A percentile compares a stretch with the other conserved stretches of the same genome.
These are phyloP conservation scores for Drosophila rufa DNA, from an alignment of 1,140 invertebrate species.

Conservation along the genomic window DNA sequence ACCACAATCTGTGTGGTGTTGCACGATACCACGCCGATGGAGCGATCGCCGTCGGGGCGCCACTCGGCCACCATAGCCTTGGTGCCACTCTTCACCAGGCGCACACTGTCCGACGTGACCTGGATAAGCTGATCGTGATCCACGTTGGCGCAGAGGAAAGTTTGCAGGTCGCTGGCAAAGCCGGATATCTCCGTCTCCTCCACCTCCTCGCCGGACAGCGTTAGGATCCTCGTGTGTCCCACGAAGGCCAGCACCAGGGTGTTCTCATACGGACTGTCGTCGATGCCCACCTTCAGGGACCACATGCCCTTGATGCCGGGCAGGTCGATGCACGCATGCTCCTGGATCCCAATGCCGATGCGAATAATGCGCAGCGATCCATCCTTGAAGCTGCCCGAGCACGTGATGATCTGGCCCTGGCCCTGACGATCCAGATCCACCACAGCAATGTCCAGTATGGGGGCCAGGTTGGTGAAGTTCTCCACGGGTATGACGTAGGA, in stretches of 20 bases:
- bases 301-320: constrained; percentile 99
- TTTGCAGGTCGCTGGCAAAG: constrained; percentile 96
- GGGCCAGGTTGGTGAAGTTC: constrained; percentile 98
- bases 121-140: constrained; percentile 88
- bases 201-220: constrained; percentile 96
- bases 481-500: constrained; percentile 98
- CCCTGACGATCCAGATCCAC: constrained; percentile 98
- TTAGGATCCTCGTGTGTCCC: constrained; percentile 95
- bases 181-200: constrained; percentile 97
- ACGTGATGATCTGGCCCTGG: constrained; percentile 99
- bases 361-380: constrained; percentile 98
- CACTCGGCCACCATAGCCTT: constrained; percentile 92
- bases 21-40: constrained; percentile 95
- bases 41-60: constrained; percentile 90
- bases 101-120: constrained; percentile 90
- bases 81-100: constrained; percentile 89
- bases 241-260: constrained; percentile 97
- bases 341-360: constrained; percentile 99
- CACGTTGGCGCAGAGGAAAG: constrained; percentile 97
- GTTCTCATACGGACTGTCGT: constrained; percentile 89
- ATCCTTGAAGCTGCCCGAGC: constrained; percentile 98
- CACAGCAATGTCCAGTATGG: constrained; percentile 99
- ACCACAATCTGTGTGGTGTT: constrained; percentile 94
- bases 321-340: constrained; percentile 98
- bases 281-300: constrained; percentile 92